These are phyloP conservation scores for Lepisosteus oculatus DNA, from an alignment of 2,113 vertebrate genomes.

Conservation along the genomic window DNA sequence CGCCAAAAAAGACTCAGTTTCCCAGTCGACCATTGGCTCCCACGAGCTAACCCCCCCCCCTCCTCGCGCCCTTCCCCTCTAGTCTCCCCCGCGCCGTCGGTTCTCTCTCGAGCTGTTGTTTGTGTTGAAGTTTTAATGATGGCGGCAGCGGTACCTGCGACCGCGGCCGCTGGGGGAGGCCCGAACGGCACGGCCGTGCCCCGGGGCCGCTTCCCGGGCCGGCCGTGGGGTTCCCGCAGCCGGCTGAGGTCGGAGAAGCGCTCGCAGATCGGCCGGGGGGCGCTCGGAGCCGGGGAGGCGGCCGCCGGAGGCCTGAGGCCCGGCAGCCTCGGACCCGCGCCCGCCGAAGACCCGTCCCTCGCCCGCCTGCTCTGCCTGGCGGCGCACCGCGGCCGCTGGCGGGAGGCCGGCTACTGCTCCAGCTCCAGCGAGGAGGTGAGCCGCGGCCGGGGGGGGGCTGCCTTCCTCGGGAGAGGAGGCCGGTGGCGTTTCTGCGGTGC, in stretches of 20 bases:
- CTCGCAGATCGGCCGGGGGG: conserved; percentile 69
- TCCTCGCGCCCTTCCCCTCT: conserved; percentile 76
- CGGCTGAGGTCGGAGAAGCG: conserved; percentile 73
- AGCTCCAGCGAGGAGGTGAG: conserved; percentile 76
- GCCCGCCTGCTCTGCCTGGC: conserved; percentile 78
- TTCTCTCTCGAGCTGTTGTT: conserved; percentile 71
- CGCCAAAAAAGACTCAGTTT: conserved; percentile 53
- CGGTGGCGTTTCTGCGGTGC: too few relatives aligned
- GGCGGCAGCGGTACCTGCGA: conserved; percentile 83
- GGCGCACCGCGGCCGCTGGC: conserved; percentile 75
- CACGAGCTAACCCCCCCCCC: too few relatives aligned
- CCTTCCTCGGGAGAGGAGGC: too few relatives aligned
- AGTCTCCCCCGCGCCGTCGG: conserved; percentile 50
- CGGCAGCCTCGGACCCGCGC: conserved; percentile 72
- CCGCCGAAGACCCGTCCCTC: conserved; percentile 78
- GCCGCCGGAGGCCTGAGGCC: conserved; percentile 75
- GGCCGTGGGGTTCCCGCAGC: conserved; percentile 78
- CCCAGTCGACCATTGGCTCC: conserved; percentile 54
- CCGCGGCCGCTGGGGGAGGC: conserved; percentile 79
- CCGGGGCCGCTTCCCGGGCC: conserved; percentile 84
- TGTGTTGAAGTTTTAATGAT: conserved; percentile 80
- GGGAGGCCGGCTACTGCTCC: conserved; percentile 76
- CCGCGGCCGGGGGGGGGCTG: conserved; percentile 25
- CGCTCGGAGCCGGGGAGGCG: conserved; percentile 68
- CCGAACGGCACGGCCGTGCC: conserved; percentile 69